These are phyloP conservation scores for Mustela lutreola DNA, from an alignment of 2,113 vertebrate species.

Conservation along the genomic window DNA sequence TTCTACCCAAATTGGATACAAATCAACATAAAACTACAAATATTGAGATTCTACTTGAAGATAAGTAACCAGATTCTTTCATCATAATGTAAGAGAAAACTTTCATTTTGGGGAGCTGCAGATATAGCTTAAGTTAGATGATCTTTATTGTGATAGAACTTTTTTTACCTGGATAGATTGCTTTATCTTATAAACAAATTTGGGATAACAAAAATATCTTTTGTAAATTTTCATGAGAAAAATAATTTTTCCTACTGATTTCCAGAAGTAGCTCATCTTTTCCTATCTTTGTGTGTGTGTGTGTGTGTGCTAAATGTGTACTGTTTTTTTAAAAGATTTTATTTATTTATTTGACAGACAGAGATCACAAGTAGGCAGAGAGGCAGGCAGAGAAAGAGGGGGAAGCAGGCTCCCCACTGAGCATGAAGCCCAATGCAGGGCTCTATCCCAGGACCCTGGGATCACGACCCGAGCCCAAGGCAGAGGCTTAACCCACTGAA, in stretches of 20 bases:
- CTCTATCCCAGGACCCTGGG: too few relatives aligned
- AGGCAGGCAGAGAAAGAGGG: too few relatives aligned
- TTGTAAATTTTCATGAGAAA: conserved; percentile 57
- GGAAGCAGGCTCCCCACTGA: too few relatives aligned
- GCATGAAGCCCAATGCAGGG: too few relatives aligned
- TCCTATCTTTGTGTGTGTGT: conserved; percentile 43
- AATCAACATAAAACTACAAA: conserved; percentile 41
- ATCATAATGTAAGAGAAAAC: conserved; percentile 37
- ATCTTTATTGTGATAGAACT: conserved; percentile 13
- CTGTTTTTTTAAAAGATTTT: not conserved
- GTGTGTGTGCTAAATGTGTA: conserved; percentile 48
- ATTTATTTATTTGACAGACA: too few relatives aligned
- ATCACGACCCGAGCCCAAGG: too few relatives aligned
- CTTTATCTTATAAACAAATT: conserved; percentile 58
- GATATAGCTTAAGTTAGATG: not conserved
- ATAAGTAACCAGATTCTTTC: conserved; percentile 30
- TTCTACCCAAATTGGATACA: conserved; percentile 20
- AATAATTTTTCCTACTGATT: conserved; percentile 71
- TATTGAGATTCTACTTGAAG: conserved; percentile 13
- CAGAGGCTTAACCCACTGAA: too few relatives aligned
- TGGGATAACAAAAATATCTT: not conserved
- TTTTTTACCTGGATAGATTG: conserved; percentile 27
- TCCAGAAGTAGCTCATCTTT: conserved; percentile 66
- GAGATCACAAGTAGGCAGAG: too few relatives aligned
- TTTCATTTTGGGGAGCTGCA: not conserved